phyloP scores from a whole-genome alignment of 2,888 invertebrate genomes.

The Athrips mouffetella region DNA sequence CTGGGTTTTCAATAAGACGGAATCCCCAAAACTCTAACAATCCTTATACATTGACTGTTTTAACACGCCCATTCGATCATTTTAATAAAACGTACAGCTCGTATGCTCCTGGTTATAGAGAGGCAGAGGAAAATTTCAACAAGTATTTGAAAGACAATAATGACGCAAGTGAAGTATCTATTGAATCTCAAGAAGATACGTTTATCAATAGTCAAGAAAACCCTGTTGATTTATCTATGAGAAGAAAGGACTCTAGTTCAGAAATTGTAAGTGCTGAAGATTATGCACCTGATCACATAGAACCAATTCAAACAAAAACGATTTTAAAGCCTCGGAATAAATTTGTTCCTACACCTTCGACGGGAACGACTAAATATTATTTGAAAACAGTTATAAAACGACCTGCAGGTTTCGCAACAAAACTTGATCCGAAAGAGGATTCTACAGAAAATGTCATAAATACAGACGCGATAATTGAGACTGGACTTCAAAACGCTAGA shows the following conservation, averaged over 20 bases:
- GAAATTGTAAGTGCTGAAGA: slow-evolving; percentile 40
- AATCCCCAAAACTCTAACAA: slow-evolving; percentile 61
- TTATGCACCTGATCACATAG: slow-evolving; percentile 42
- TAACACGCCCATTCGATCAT: slow-evolving; percentile 58
- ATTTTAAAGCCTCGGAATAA: slow-evolving; percentile 28
- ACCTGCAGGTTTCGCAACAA: slow-evolving; percentile 45
- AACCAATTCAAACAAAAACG: slow-evolving; percentile 33
- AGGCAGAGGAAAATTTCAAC: slow-evolving; percentile 27
- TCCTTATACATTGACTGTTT: slow-evolving; percentile 65
- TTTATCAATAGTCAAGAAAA: slow-evolving; percentile 27
- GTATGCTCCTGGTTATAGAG: slow-evolving; percentile 25
- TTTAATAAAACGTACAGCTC: slow-evolving; percentile 34
- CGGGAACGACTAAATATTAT: slow-evolving; percentile 50
- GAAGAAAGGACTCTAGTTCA: slow-evolving; percentile 41
- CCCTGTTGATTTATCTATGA: slow-evolving; percentile 35
- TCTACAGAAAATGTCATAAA: slow-evolving; percentile 49
- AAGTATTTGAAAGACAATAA: slow-evolving; percentile 42
- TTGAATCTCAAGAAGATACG: slow-evolving; percentile 29
- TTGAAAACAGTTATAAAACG: slow-evolving; percentile 54
- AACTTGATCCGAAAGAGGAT: slow-evolving; percentile 33
- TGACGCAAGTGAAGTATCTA: slow-evolving; percentile 36
- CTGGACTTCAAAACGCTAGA: slow-evolving; percentile 36
- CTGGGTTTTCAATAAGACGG: slow-evolving; percentile 70
- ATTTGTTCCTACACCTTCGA: slow-evolving; percentile 29
- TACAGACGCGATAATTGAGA: slow-evolving; percentile 42